A percentile compares a stretch with the other conserved stretches of the same genome.
phyloP scores from a whole-genome alignment of 2,888 invertebrate genomes.

The Clanis bilineata region DNA sequence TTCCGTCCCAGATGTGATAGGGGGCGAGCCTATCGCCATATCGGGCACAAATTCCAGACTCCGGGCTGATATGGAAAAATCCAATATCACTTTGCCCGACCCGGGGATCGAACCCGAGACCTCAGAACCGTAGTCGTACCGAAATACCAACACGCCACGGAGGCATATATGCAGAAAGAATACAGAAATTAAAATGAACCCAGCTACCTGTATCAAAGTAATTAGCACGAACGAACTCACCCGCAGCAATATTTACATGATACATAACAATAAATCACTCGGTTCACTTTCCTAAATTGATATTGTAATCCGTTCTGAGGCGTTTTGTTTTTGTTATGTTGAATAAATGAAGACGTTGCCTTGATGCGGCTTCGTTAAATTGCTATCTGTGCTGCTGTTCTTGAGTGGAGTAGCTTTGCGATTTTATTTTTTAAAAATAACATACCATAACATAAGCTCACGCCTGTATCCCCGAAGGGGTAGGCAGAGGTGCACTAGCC shows the following conservation, averaged over 20 bases:
- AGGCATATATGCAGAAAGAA: no score
- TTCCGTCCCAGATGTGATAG: no score
- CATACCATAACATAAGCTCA: no score
- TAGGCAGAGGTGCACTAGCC: no score
- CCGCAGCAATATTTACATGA: conserved; percentile 65
- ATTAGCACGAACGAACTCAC: conserved; percentile 48
- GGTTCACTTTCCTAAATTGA: conserved; percentile 81
- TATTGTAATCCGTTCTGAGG: conserved; percentile 74
- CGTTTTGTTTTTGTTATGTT: conserved; percentile 70
- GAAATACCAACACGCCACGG: no score
- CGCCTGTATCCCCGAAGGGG: no score
- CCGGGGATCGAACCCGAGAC: no score
- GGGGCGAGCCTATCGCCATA: no score
- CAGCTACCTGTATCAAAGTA: conserved; percentile 32
- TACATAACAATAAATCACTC: conserved; percentile 74
- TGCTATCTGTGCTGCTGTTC: conserved; percentile 61
- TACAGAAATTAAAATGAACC: neutral
- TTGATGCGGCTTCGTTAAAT: conserved; percentile 79
- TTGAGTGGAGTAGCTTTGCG: conserved; percentile 39
- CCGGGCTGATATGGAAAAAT: no score
- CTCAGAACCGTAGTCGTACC: no score
- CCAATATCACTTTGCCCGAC: no score
- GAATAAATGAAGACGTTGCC: conserved; percentile 79
- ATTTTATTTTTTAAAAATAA: conserved; percentile 16
- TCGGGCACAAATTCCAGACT: no score